These are phyloP conservation scores for Pseudorasbora parva DNA, from an alignment of 2,113 vertebrate species.

Conservation along the genomic window DNA sequence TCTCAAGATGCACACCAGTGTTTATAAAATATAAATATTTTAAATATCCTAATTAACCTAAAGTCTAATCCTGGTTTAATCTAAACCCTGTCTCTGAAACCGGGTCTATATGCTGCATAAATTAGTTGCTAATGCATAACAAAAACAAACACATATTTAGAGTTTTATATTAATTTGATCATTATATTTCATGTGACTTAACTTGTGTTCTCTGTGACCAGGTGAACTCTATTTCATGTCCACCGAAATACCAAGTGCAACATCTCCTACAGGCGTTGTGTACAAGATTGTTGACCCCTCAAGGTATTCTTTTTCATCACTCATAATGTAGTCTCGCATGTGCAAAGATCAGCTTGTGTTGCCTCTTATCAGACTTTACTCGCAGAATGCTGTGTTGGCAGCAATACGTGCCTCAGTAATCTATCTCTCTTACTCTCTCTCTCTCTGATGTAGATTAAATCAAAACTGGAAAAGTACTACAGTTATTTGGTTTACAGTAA, in stretches of 20 bases:
- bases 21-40: no score
- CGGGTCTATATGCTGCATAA: background rate
- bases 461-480: no score
- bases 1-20: no score
- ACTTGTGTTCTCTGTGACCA: slow-evolving; percentile 60
- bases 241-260: slow-evolving; percentile 85
- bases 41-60: no score
- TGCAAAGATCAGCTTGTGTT: slow-evolving; percentile 23
- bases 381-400: slow-evolving; percentile 52
- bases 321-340: background rate
- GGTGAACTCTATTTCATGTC: slow-evolving; percentile 97
- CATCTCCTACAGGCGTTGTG: slow-evolving; percentile 82
- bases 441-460: no score
- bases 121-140: background rate
- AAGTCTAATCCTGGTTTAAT: no score
- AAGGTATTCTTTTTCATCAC: slow-evolving; percentile 75
- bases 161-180: background rate
- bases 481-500: no score
- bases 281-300: slow-evolving; percentile 95
- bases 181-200: background rate
- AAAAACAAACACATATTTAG: no score
- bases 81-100: no score
- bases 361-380: slow-evolving; percentile 32
- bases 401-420: slow-evolving; percentile 43
- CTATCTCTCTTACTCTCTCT: slow-evolving; percentile 31